These are phyloP conservation scores for Mactra quadrangularis DNA, from an alignment of 1,140 invertebrate species.

Conservation along the genomic window DNA sequence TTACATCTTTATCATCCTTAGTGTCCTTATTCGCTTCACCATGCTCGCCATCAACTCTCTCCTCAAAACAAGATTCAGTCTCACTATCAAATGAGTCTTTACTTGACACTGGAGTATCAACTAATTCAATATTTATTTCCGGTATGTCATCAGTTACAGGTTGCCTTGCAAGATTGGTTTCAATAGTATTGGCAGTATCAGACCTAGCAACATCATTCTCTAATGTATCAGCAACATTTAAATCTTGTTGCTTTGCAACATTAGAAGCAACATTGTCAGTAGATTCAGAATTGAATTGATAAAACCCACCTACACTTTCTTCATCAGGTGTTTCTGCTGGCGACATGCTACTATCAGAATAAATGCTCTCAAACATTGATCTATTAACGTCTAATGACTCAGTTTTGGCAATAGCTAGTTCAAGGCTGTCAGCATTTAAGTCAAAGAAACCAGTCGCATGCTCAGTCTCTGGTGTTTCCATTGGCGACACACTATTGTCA, in stretches of 20 bases:
- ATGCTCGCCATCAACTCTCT: slow-evolving; percentile 20
- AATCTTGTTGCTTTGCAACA: too few relatives aligned
- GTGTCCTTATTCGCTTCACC: background rate
- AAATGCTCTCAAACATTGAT: slow-evolving; percentile 18
- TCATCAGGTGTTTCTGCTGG: slow-evolving; percentile 42
- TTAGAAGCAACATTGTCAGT: background rate
- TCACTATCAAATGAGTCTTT: slow-evolving; percentile 41
- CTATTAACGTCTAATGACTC: slow-evolving; percentile 6
- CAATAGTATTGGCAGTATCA: background rate
- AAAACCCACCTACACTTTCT: slow-evolving; percentile 31
- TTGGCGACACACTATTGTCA: slow-evolving; percentile 23
- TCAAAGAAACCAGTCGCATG: slow-evolving; percentile 17
- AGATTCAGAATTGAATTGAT: too few relatives aligned
- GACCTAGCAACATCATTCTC: background rate
- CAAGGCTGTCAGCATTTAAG: slow-evolving; percentile 27
- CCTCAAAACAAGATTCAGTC: slow-evolving; percentile 35
- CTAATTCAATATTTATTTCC: slow-evolving; percentile 25
- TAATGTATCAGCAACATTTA: too few relatives aligned
- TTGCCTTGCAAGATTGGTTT: background rate
- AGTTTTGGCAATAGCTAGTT: slow-evolving; percentile 16
- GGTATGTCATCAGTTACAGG: slow-evolving; percentile 10
- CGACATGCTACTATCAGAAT: slow-evolving; percentile 20
- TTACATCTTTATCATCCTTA: background rate
- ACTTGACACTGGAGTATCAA: background rate
- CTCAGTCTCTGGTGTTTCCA: slow-evolving; percentile 29